phyloP scores from a whole-genome alignment of 2,888 invertebrate genomes.

The Spisula solida region DNA sequence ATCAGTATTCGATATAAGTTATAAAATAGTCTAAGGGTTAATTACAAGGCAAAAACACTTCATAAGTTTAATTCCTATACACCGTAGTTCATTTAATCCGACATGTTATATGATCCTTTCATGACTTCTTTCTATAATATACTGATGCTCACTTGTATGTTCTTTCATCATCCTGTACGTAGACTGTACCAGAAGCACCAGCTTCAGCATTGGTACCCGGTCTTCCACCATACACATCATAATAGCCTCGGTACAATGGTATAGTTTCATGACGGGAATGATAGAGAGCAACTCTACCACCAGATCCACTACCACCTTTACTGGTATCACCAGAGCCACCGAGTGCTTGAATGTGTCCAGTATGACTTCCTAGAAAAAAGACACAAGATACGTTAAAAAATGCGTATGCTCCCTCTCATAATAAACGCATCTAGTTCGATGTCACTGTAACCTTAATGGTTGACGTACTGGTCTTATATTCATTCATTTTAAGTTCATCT shows the following conservation, averaged over 20 bases:
- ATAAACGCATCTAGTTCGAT: too few relatives aligned
- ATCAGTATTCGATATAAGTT: too few relatives aligned
- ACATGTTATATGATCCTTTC: neutral
- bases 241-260: slow-evolving; percentile 77
- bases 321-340: slow-evolving; percentile 76
- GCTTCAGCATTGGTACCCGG: slow-evolving; percentile 74
- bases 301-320: slow-evolving; percentile 75
- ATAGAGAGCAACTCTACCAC: slow-evolving; percentile 80
- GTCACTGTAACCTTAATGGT: too few relatives aligned
- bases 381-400: too few relatives aligned
- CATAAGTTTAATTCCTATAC: neutral
- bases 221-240: slow-evolving; percentile 74
- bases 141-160: slow-evolving; percentile 47
- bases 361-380: slow-evolving; percentile 77
- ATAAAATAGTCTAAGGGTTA: too few relatives aligned
- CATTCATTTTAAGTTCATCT: too few relatives aligned
- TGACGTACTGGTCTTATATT: too few relatives aligned
- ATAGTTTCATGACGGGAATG: slow-evolving; percentile 74
- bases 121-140: neutral
- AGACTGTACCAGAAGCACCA: slow-evolving; percentile 80
- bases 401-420: too few relatives aligned
- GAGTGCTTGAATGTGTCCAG: slow-evolving; percentile 77
- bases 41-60: neutral
- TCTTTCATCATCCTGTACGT: slow-evolving; percentile 69
- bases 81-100: neutral